Base-by-base conservation (phyloP, 2,113 vertebrate species). In the Mugil cephalus region DNA sequence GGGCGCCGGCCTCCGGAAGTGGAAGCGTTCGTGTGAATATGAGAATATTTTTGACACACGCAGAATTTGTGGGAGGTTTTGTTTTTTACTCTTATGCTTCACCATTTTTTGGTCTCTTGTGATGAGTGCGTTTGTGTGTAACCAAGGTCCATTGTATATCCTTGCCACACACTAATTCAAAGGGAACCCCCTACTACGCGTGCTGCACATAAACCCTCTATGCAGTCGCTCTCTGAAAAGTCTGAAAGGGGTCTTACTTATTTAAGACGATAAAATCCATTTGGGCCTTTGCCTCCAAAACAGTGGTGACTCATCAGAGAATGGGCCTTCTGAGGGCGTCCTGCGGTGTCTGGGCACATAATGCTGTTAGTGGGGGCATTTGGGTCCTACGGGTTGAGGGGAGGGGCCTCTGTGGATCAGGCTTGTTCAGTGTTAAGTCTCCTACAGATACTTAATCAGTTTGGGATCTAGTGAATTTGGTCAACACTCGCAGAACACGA, bases 91-190 rank as follows among this genome's bases (percentile, higher is more conserved):
- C 75, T 8, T 40, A n/a, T 40, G 9, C 15, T 48, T 39, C 12
- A 43, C 35, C 48, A 13, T 55, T 56, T 50, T 61, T 17, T 53
- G 55, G 50, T 18, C 10, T 19, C 15, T 10, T 30, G 36, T 48
- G 55, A 61, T 60, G 38, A 40, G 55, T 35, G 62, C 43, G 60
- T 56, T 15, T 67, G 64, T 43, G 63, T 42, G 71, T 12, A 12
- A 24, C 30, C 19, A 8, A 30, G 47, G 78, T n/a, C 51, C 66
- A 39, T 60, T 71, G 53, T 39, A 45, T 43, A 51, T 79, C 10
- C 10, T 35, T 24, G 24, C 45, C 30, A 21, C 68, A 59, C 63
- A 60, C 17, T 40, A 58, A 66, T 82, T 87, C 74, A 89, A 87
- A 86, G 47, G 51, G 5, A 68, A 38, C 53, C 69, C 70, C 74